Base-by-base conservation (phyloP, 2,888 invertebrate genomes). In the Polia nebulosa region DNA sequence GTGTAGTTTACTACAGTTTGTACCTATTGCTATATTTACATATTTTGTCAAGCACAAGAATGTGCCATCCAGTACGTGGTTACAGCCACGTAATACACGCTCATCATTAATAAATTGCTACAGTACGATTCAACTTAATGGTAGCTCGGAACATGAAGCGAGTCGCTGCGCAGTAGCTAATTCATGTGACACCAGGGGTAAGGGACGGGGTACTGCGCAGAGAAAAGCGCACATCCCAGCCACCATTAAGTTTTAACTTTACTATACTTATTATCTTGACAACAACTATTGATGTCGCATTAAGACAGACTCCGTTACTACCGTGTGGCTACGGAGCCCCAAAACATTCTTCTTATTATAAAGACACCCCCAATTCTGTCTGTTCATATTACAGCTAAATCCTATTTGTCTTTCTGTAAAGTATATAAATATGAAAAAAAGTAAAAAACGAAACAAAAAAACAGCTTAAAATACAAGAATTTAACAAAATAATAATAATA, bases 11-110 rank as follows among this genome's bases (percentile, higher is more conserved):
- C 49, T 55, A 74, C 47, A 76, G 22, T 44, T 77, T 60, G 15
- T 52, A 72, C 36, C 67, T 75, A 70, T 53, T 32, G 2, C 36
- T 49, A 57, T 74, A 62, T 74, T 77, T 58, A 70, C 61, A 74
- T 61, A 58, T 32, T 49, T 53, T 41, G 25, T 61, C 22, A 47
- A 53, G 5, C n/a, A 49, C n/a, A 27, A 3, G 17, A 29, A 66
- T 53, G 15, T 51, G 32, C 49, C 15, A 52, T 51, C 11, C 7
- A 52, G 7, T 32, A 29, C 17, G 47, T 15, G 47, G 47, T 47
- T 25, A 29, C 4, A 51, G 51, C 29, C 51, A 51, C 51, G 29
- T 29, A 29, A 51, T 51, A 51, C n/a, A 51, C n/a, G 29, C 13
- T 27, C 49, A n/a, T 51, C 11, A 29, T 56, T 32, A 55, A 22